phyloP scores from a whole-genome alignment of 2,113 vertebrate genomes.

The Macroglossus sobrinus region DNA sequence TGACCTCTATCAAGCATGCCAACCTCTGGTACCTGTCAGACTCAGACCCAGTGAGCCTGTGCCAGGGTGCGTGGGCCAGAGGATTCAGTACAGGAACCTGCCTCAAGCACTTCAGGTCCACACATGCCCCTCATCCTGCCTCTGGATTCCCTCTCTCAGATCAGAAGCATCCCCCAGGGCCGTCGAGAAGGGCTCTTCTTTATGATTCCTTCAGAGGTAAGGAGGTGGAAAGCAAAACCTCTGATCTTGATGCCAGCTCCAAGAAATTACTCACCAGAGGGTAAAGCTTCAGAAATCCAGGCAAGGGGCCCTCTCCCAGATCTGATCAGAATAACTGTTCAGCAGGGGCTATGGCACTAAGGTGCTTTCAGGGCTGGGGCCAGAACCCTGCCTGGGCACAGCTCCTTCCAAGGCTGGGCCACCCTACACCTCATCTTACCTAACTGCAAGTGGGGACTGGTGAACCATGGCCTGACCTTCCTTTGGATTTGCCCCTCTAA shows the following conservation, averaged over 20 bases:
- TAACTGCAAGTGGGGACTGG: neutral
- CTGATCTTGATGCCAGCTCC: slow-evolving; percentile 77
- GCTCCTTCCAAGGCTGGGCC: neutral
- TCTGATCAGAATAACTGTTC: neutral
- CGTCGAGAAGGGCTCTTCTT: slow-evolving; percentile 67
- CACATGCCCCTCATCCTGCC: slow-evolving; percentile 57
- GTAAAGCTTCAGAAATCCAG: slow-evolving; percentile 36
- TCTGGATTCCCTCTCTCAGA: slow-evolving; percentile 70
- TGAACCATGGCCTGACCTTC: neutral
- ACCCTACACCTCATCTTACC: neutral
- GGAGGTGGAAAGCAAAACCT: slow-evolving; percentile 73
- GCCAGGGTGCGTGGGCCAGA: slow-evolving; percentile 57
- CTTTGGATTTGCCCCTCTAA: neutral
- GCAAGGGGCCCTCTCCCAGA: neutral
- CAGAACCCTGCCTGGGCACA: neutral
- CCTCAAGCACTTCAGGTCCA: slow-evolving; percentile 65
- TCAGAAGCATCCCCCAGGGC: slow-evolving; percentile 63
- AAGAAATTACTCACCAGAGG: slow-evolving; percentile 51
- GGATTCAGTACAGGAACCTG: neutral
- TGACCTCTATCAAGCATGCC: neutral
- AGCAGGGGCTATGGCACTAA: neutral
- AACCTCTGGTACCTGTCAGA: slow-evolving; percentile 13
- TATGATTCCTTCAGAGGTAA: slow-evolving; percentile 63
- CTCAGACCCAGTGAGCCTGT: neutral
- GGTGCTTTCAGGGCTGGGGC: neutral